Evolutionary conservation across 2,797 vertebrate genomes (phyloP), one percentile per base, ranked within the genome.

Genomic region (Micrastur ruficollis): DNA sequence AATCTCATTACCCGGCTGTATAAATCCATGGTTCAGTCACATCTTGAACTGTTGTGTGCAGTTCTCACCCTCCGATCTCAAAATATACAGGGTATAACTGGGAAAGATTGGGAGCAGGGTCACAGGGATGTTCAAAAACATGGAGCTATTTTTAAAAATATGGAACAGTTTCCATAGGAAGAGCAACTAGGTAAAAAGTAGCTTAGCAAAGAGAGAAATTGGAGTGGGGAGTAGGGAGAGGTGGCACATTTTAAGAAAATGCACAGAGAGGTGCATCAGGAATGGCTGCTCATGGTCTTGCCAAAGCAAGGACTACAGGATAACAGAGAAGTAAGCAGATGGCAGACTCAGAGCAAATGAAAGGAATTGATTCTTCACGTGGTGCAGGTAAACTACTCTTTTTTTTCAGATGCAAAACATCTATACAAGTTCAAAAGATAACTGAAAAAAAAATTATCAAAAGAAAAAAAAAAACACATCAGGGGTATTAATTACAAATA

Each of bases 1-100:
- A 83, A 89, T 91, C 72, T 92, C 79, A 89, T 96, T 94, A 96
- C 6, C 52, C 12, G 17, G 67, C 36, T 81, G 63, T 49, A 81
- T 67, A 82, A 87, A 92, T 80, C 81, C 44, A 31, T 16, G 25
- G 53, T 83, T 94, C 53, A 68, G 73, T 12, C 58, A 46, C 19
- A 62, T 75, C 38, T 62, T 62, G 76, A 94, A 78, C 61, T 71
- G 21, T 20, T 71, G 26, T 47, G 61, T 22, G 36, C 36, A 55
- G 16, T 50, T 73, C 27, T 93, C 22, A n/a, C 47, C 9, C 44
- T 40, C 14, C n/a, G 49, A 0, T 42, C 36, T 86, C 66, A 66
- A 61, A 84, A 94, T 85, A 81, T 20, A 36, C 6, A 31, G 29
- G 47, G 13, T 50, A 25, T 31, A 67, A 31, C 27, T 26, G 23